Base-by-base conservation (phyloP, 2,888 invertebrate species). In the Ormyrus thymus region DNA sequence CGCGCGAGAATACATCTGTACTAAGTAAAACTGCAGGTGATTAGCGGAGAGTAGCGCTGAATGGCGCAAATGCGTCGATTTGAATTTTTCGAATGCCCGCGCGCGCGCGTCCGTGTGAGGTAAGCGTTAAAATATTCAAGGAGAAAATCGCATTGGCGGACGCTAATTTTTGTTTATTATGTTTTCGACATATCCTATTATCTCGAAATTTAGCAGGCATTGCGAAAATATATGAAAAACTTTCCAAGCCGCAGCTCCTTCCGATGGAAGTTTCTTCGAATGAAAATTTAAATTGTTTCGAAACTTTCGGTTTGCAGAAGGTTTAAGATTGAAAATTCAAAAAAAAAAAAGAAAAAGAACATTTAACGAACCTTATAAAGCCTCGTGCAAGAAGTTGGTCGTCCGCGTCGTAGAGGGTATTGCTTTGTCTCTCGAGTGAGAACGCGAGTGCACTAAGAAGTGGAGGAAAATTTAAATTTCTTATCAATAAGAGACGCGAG, bases 31-130 rank as follows among this genome's bases (percentile, higher is more conserved):
- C 45, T 68, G 69, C 68, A 73, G 55, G 56, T 73, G 48, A 78
- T 78, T 78, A 78, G 68, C 73, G 46, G 6, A 29, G n/a, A 68
- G 45, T 66, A 72, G 9, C 13, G 71, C 9, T 78, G 29, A 68
- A 68, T 68, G 15, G 51, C 15, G 53, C 69, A 46, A 69, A 13
- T 13, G 64, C 53, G 74, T 29, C 69, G 74, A 78, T 70, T 61
- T 70, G 10, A 62, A 78, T 69, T 74, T 29, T 29, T 70, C 74
- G 78, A 78, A 78, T 74, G 46, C 61, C 6, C 13, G 45, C 6
- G 43, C 43, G 29, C 45, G 11, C 46, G 13, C n/a, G n/a, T 58
- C 8, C 53, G 61, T 53, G 15, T 78, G 68, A 78, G 48, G 74
- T 78, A 74, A 74, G 74, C 56, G 56, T 3, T 11, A 50, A 77